Conservation (phyloP, 2,888 invertebrate species). For the Caenorhabditis uteleia region DNA sequence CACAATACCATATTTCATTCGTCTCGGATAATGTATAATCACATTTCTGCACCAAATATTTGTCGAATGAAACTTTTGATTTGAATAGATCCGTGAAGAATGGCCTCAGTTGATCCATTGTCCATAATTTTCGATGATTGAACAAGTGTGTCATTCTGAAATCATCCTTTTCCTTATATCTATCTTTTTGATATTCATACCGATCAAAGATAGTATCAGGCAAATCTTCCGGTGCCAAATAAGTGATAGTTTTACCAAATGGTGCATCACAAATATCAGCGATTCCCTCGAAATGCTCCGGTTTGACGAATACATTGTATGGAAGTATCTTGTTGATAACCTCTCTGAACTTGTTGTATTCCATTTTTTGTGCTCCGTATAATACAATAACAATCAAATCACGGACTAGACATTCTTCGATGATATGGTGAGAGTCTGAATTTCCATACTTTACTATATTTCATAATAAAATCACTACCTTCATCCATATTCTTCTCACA, state of each 20-base stretch:
- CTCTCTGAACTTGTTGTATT: slow-evolving; percentile 7
- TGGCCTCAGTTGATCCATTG: slow-evolving; percentile 31
- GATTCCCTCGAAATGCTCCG: slow-evolving; percentile 14
- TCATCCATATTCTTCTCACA: slow-evolving; percentile 2
- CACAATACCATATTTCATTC: slow-evolving; percentile 34
- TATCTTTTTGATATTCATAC: no score
- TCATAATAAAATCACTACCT: neutral
- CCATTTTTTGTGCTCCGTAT: slow-evolving; percentile 12
- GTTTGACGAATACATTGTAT: neutral
- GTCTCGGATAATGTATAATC: slow-evolving; percentile 24
- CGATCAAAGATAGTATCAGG: slow-evolving; percentile 24
- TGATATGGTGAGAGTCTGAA: neutral
- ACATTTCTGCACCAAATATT: slow-evolving; percentile 34
- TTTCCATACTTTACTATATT: neutral
- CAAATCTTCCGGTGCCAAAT: slow-evolving; percentile 29
- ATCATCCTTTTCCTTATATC: neutral
- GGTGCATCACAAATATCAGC: slow-evolving; percentile 17
- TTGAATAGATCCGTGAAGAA: slow-evolving; percentile 34
- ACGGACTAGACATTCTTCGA: slow-evolving; percentile 4
- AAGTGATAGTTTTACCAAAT: slow-evolving; percentile 12
- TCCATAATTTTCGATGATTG: slow-evolving; percentile 23
- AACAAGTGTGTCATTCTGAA: slow-evolving; percentile 19
- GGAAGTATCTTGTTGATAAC: slow-evolving; percentile 19
- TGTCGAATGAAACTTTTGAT: slow-evolving; percentile 33
- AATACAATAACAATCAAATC: slow-evolving; percentile 21